Percentiles rank a stretch among this genome's conserved stretches.
Conservation (phyloP, 2,888 invertebrate genomes). For the Mythimna pallens region DNA sequence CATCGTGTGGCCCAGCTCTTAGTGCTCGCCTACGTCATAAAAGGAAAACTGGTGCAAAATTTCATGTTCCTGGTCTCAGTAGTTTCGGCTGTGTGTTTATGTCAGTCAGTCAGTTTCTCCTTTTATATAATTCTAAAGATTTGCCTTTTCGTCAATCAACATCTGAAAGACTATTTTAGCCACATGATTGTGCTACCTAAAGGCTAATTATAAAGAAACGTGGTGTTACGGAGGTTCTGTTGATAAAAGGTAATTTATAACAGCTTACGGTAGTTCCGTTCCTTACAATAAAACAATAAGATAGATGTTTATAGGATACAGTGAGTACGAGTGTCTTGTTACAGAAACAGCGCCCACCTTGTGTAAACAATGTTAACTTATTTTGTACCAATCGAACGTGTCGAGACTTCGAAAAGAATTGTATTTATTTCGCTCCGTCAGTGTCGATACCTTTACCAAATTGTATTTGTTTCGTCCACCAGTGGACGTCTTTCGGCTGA, state of each 20-base stretch:
- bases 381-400: slow-evolving; percentile 13
- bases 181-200: background rate
- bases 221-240: background rate
- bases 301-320: background rate
- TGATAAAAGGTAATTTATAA: background rate
- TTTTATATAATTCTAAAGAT: too few species aligned
- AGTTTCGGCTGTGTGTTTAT: too few species aligned
- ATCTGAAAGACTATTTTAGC: background rate
- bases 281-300: slow-evolving; percentile 8
- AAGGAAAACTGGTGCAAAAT: too few species aligned
- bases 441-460: too few species aligned
- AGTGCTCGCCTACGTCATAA: too few species aligned
- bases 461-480: slow-evolving; percentile 4
- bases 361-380: slow-evolving; percentile 32
- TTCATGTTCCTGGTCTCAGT: too few species aligned
- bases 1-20: too few species aligned
- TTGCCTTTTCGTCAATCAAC: background rate
- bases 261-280: background rate
- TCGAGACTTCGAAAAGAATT: slow-evolving; percentile 10
- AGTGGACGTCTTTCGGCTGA: too few species aligned
- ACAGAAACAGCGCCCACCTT: slow-evolving; percentile 20
- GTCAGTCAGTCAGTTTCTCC: too few species aligned
- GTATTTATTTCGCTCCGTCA: slow-evolving; percentile 11
- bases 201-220: background rate
- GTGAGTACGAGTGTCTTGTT: slow-evolving; percentile 11